A percentile compares a stretch with the other conserved stretches of the same genome.
phyloP scores from a whole-genome alignment of 1,140 invertebrate genomes.

The Amphibalanus amphitrite region DNA sequence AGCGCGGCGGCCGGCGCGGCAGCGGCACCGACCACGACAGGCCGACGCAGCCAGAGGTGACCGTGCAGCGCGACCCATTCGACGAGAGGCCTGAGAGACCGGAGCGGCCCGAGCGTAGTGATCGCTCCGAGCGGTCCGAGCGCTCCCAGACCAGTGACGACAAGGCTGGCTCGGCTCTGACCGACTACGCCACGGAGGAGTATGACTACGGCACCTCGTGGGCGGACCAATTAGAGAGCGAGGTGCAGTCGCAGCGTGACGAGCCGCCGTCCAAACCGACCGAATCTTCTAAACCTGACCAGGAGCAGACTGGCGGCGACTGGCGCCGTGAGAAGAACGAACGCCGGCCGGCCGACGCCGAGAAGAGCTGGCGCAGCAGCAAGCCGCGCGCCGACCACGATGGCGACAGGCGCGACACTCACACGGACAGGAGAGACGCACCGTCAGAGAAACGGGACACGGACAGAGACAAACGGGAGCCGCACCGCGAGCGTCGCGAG shows the following conservation, averaged over 20 bases:
- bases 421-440: not conserved
- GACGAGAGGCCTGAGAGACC: not conserved
- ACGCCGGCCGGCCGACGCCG: not conserved
- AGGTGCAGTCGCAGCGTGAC: not conserved
- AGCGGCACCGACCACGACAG: not conserved
- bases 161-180: not conserved
- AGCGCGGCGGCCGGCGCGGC: no score
- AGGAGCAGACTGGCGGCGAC: not conserved
- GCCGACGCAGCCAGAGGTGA: no score
- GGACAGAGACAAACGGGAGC: not conserved
- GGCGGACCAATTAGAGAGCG: constrained; percentile 2
- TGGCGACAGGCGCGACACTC: not conserved
- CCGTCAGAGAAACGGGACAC: not conserved
- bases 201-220: not conserved
- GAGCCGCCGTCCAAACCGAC: not conserved
- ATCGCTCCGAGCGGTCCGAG: no score
- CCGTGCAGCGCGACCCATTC: not conserved
- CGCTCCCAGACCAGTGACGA: no score
- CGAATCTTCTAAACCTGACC: not conserved
- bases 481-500: no score
- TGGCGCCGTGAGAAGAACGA: not conserved
- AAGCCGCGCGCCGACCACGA: not conserved
- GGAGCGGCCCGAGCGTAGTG: no score
- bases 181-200: not conserved
- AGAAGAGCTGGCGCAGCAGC: not conserved